phyloP scores from a whole-genome alignment of 2,888 invertebrate species.

The Pterobdella sp. region DNA sequence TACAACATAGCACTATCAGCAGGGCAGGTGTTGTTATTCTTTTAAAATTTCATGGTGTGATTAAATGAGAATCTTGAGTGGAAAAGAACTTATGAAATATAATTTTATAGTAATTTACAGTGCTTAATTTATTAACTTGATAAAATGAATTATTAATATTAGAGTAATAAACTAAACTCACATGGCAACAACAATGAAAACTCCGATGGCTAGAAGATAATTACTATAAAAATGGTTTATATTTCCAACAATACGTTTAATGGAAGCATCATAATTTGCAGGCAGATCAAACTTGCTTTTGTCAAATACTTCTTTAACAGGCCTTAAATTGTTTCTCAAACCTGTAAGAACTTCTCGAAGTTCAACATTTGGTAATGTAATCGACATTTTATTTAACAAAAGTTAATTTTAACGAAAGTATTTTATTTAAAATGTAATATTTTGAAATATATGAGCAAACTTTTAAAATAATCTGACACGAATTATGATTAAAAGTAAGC shows the following conservation, averaged over 20 bases:
- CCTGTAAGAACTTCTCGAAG: conserved; percentile 12
- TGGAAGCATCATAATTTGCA: background rate
- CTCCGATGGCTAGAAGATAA: conserved; percentile 6
- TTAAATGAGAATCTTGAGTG: conserved; percentile 1
- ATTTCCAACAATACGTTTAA: conserved; percentile 17
- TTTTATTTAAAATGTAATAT: too few species aligned
- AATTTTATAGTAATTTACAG: background rate
- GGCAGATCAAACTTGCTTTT: conserved; percentile 20
- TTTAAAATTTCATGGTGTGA: background rate
- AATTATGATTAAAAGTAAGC: too few species aligned
- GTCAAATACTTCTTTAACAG: conserved; percentile 14
- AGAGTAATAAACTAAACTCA: background rate
- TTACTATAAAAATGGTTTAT: conserved; percentile 26
- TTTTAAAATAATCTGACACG: too few species aligned
- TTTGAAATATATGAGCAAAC: too few species aligned
- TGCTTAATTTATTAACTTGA: background rate
- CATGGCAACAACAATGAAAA: conserved; percentile 20
- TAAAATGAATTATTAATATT: background rate
- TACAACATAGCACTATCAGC: conserved; percentile 10
- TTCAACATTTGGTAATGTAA: conserved; percentile 20
- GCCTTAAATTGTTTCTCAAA: background rate
- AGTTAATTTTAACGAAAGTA: too few species aligned
- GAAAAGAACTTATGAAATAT: background rate
- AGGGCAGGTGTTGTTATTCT: conserved; percentile 19
- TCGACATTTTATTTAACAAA: conserved; percentile 23